Evolutionary conservation across 1,140 invertebrate species (phyloP).

Genomic region (Pseudomyrmex flavicornis): DNA sequence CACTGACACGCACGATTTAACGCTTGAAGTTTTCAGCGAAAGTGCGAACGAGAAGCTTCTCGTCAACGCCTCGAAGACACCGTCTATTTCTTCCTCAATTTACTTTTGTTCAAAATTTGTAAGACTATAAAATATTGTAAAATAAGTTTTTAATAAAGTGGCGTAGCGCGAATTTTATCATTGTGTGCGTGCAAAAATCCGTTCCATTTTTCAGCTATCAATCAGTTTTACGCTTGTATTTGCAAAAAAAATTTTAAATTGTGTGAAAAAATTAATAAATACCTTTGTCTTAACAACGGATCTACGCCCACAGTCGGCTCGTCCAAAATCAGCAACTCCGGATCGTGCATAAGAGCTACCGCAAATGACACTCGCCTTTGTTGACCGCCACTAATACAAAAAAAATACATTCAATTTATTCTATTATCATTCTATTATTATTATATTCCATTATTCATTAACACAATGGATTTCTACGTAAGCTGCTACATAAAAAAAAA

Average conservation of each 20-base stretch:
- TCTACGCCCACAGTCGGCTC: conserved; percentile 98
- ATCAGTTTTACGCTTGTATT: not conserved
- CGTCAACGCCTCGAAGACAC: not conserved
- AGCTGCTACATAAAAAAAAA: too few relatives aligned
- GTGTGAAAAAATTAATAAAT: conserved; percentile 30
- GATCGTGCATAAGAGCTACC: conserved; percentile 96
- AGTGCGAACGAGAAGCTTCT: not conserved
- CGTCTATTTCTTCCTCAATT: conserved; percentile 3
- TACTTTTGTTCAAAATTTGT: not conserved
- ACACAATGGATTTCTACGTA: too few relatives aligned
- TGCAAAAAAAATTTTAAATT: not conserved
- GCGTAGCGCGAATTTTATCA: too few relatives aligned
- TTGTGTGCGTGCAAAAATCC: not conserved
- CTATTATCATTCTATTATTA: too few relatives aligned
- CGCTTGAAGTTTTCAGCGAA: conserved; percentile 19
- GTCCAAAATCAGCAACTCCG: conserved; percentile 96
- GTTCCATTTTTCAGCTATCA: not conserved
- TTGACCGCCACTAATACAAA: conserved; percentile 92
- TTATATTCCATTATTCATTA: too few relatives aligned
- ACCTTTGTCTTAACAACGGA: conserved; percentile 93
- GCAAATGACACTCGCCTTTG: conserved; percentile 96
- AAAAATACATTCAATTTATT: not conserved
- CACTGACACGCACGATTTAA: conserved; percentile 1
- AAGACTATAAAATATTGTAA: too few relatives aligned
- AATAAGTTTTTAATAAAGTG: too few relatives aligned